These are phyloP conservation scores for Dendroctonus ponderosae DNA, from an alignment of 1,140 invertebrate species.

Conservation along the genomic window DNA sequence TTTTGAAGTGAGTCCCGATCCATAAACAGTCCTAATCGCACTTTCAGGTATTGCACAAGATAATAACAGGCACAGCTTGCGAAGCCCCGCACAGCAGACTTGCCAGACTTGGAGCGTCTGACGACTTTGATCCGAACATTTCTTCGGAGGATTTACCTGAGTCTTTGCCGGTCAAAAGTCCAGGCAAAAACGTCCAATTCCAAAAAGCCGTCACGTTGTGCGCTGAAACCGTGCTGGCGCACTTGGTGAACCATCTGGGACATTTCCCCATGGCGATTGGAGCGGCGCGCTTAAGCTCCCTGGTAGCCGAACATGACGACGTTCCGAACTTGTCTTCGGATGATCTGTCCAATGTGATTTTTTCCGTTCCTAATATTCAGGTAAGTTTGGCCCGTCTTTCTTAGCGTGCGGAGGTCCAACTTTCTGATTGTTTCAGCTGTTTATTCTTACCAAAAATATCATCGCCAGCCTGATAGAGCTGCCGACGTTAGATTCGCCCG, in stretches of 20 bases:
- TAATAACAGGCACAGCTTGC: conserved; percentile 50
- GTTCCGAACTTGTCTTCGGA: conserved; percentile 69
- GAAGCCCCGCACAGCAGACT: conserved; percentile 42
- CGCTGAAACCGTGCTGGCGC: conserved; percentile 70
- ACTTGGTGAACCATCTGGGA: conserved; percentile 82
- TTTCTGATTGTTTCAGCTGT: conserved; percentile 65
- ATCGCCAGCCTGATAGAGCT: conserved; percentile 90
- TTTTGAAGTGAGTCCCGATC: too few relatives aligned
- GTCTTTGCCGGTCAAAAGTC: conserved; percentile 18
- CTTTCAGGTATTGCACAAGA: conserved; percentile 53
- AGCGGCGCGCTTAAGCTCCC: conserved; percentile 76
- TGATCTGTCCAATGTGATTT: conserved; percentile 76
- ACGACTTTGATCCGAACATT: conserved; percentile 73
- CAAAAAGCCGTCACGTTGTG: conserved; percentile 62
- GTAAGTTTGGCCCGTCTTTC: conserved; percentile 44
- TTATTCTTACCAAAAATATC: conserved; percentile 81
- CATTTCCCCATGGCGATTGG: conserved; percentile 90
- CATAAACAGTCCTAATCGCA: too few relatives aligned
- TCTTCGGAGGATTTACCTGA: conserved; percentile 63
- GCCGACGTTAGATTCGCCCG: conserved; percentile 79
- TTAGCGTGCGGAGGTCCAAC: not conserved
- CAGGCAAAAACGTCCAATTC: conserved; percentile 52
- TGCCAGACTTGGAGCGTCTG: conserved; percentile 49
- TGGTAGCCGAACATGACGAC: conserved; percentile 91
- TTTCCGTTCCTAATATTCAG: conserved; percentile 82